Conservation (phyloP, 1,140 invertebrate species). For the Tribolium madens region DNA sequence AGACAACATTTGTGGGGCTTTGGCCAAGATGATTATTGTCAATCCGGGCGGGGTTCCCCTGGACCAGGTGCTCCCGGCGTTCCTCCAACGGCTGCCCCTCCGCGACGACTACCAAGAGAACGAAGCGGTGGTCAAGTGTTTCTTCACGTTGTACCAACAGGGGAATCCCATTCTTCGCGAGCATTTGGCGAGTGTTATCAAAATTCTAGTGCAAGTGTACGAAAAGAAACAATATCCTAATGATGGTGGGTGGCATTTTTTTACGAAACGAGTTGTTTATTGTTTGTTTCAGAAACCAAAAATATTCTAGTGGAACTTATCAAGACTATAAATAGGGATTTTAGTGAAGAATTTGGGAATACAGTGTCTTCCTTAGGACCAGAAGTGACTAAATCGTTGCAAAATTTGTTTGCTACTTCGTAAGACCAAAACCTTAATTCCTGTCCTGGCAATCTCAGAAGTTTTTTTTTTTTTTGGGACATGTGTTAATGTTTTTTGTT, state of each 20-base stretch:
- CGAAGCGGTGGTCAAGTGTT: slow-evolving; percentile 76
- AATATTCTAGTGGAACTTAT: slow-evolving; percentile 68
- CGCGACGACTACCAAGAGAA: slow-evolving; percentile 83
- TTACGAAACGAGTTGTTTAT: slow-evolving; percentile 44
- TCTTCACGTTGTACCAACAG: slow-evolving; percentile 73
- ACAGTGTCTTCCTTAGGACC: slow-evolving; percentile 64
- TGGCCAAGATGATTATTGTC: slow-evolving; percentile 78
- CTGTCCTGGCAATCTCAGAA: slow-evolving; percentile 10
- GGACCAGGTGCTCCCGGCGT: slow-evolving; percentile 78
- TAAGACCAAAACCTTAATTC: slow-evolving; percentile 13
- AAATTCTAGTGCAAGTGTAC: slow-evolving; percentile 68
- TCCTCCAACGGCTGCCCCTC: slow-evolving; percentile 79
- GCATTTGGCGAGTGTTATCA: slow-evolving; percentile 70
- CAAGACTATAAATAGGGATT: slow-evolving; percentile 69
- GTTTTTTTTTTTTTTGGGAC: background rate
- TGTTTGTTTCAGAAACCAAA: slow-evolving; percentile 67
- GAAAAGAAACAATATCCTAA: slow-evolving; percentile 68
- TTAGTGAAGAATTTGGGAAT: slow-evolving; percentile 69
- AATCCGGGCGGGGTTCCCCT: slow-evolving; percentile 75
- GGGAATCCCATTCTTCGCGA: slow-evolving; percentile 69
- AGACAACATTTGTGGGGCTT: slow-evolving; percentile 84
- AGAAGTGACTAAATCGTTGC: slow-evolving; percentile 64
- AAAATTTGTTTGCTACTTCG: slow-evolving; percentile 58
- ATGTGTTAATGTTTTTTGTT: slow-evolving; percentile 29
- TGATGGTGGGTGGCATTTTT: slow-evolving; percentile 63